These are phyloP conservation scores for Haliclona indistincta DNA, from an alignment of 37 sponge, comb jelly and placozoan genomes.

Conservation along the genomic window DNA sequence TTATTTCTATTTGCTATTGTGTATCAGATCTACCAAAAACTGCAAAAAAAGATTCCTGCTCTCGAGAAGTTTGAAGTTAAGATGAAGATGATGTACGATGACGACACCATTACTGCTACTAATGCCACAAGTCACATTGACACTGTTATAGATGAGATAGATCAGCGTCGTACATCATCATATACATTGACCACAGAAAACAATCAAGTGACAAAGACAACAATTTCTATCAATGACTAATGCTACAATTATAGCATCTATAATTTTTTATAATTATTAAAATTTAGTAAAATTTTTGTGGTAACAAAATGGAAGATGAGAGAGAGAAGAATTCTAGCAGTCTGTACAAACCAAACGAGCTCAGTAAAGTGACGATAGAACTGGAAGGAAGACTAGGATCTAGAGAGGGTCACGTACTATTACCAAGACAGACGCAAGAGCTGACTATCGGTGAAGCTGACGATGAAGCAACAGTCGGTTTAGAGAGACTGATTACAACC, in stretches of 20 bases:
- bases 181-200: no score
- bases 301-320: neutral
- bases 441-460: conserved; percentile 18
- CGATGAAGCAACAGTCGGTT: neutral
- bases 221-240: neutral
- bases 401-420: conserved; percentile 5
- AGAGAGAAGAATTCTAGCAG: no score
- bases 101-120: no score
- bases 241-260: neutral
- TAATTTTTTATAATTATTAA: neutral
- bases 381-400: conserved; percentile 23
- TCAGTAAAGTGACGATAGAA: conserved; percentile 17
- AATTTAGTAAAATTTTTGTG: neutral
- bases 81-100: no score
- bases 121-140: no score
- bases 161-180: no score
- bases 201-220: no score
- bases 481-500: conserved; percentile 23
- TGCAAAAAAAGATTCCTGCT: no score
- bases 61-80: no score
- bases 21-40: neutral
- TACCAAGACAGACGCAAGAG: conserved; percentile 4
- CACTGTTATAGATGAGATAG: no score
- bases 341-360: conserved; percentile 45
- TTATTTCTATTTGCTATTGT: neutral